These are phyloP conservation scores for Cylas formicarius DNA, from an alignment of 1,140 invertebrate genomes.

Conservation along the genomic window DNA sequence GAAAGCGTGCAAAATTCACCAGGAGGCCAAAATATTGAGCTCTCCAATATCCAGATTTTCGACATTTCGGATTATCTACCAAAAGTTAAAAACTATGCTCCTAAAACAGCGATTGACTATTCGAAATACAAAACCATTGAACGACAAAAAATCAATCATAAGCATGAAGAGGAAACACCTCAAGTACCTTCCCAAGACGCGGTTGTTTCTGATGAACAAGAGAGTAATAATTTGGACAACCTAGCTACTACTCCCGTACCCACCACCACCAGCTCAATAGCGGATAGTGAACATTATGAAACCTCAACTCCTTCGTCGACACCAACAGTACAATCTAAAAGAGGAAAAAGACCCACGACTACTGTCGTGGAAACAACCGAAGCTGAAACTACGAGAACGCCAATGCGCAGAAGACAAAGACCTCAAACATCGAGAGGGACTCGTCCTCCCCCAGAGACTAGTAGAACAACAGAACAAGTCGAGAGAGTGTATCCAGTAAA, in stretches of 20 bases:
- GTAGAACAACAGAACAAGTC: constrained; percentile 16
- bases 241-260: no score
- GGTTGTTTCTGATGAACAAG: constrained; percentile 21
- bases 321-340: neutral
- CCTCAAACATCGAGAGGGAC: neutral
- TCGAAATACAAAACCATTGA: constrained; percentile 41
- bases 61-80: constrained; percentile 35
- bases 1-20: constrained; percentile 30
- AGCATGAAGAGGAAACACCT: no score
- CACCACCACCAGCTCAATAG: neutral
- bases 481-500: constrained; percentile 8
- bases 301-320: constrained; percentile 1
- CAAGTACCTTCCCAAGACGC: no score
- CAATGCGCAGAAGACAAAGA: neutral
- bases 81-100: constrained; percentile 31
- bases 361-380: no score
- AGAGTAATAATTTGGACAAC: neutral
- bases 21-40: constrained; percentile 20
- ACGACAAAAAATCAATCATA: constrained; percentile 15
- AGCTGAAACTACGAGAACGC: constrained; percentile 5
- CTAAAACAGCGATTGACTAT: constrained; percentile 34
- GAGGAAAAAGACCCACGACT: constrained; percentile 9
- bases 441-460: neutral
- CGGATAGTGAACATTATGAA: no score
- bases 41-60: constrained; percentile 30